Evolutionary conservation across 2,888 invertebrate genomes (phyloP).

Genomic region (Thyatira batis): DNA sequence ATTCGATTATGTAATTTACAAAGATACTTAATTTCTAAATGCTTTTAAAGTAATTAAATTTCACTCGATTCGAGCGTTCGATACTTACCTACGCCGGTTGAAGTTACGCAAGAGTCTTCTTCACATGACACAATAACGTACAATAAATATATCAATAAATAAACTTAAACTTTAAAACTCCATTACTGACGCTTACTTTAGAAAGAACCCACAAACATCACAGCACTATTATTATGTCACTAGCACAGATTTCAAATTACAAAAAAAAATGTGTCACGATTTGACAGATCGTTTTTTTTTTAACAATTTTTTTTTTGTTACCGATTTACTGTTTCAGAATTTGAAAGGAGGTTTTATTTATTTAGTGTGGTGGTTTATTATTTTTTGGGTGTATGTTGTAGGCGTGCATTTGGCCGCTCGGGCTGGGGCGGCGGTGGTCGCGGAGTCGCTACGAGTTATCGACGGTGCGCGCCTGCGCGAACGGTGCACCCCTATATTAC

Average conservation of each 20-base stretch:
- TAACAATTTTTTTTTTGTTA: slow-evolving; percentile 11
- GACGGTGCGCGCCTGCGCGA: slow-evolving; percentile 63
- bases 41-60: neutral
- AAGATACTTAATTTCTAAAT: too few species aligned
- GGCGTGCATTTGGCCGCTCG: slow-evolving; percentile 54
- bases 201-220: slow-evolving; percentile 31
- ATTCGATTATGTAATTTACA: too few species aligned
- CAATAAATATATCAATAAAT: slow-evolving; percentile 1
- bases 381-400: slow-evolving; percentile 27
- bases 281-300: slow-evolving; percentile 4
- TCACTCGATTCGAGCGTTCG: slow-evolving; percentile 16
- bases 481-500: slow-evolving; percentile 58
- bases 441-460: slow-evolving; percentile 19
- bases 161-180: neutral
- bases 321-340: slow-evolving; percentile 14
- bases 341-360: slow-evolving; percentile 24
- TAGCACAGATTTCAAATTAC: slow-evolving; percentile 28
- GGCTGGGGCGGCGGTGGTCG: slow-evolving; percentile 50
- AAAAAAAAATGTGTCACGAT: slow-evolving; percentile 10
- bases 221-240: slow-evolving; percentile 48
- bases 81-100: slow-evolving; percentile 39
- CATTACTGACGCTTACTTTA: too few species aligned
- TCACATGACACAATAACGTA: slow-evolving; percentile 20
- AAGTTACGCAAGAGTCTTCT: slow-evolving; percentile 42
- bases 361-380: slow-evolving; percentile 20